Conservation (phyloP, 1,140 invertebrate species). For the Drosophila repleta region DNA sequence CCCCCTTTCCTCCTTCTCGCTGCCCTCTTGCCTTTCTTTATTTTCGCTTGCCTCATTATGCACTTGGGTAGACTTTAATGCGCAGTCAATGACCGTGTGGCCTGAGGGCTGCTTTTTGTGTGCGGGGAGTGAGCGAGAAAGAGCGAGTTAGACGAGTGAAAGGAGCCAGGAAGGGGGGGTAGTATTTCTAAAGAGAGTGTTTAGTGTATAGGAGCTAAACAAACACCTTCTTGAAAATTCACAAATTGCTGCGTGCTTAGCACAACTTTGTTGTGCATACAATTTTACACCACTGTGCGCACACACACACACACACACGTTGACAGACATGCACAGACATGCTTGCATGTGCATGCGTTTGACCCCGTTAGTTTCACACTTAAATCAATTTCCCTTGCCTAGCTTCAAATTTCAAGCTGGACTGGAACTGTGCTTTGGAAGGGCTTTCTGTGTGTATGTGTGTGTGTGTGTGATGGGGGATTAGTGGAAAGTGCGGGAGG, state of each 20-base stretch:
- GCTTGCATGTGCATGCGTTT: conserved; percentile 22
- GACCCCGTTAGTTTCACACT: conserved; percentile 49
- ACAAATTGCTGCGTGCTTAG: conserved; percentile 19
- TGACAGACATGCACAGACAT: not conserved
- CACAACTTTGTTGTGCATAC: not conserved
- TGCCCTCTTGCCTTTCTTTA: conserved; percentile 11
- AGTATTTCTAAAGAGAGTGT: too few relatives aligned
- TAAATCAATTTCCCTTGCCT: conserved; percentile 45
- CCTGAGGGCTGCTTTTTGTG: conserved; percentile 1
- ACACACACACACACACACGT: not conserved
- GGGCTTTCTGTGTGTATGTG: not conserved
- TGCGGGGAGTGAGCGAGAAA: not conserved
- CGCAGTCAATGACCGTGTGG: conserved; percentile 47
- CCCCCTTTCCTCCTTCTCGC: not conserved
- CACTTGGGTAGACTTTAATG: conserved; percentile 33
- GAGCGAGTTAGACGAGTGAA: not conserved
- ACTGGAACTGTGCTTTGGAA: conserved; percentile 7
- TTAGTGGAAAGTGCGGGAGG: not conserved
- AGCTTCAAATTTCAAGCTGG: conserved; percentile 37
- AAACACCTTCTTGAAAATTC: conserved; percentile 25
- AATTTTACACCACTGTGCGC: not conserved
- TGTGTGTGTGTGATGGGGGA: not conserved
- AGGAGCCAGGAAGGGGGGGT: too few relatives aligned
- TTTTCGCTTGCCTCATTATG: conserved; percentile 43
- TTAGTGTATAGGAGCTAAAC: not conserved